Evolutionary conservation across 2,797 vertebrate species (phyloP).

Genomic region (Borostomias antarcticus): DNA sequence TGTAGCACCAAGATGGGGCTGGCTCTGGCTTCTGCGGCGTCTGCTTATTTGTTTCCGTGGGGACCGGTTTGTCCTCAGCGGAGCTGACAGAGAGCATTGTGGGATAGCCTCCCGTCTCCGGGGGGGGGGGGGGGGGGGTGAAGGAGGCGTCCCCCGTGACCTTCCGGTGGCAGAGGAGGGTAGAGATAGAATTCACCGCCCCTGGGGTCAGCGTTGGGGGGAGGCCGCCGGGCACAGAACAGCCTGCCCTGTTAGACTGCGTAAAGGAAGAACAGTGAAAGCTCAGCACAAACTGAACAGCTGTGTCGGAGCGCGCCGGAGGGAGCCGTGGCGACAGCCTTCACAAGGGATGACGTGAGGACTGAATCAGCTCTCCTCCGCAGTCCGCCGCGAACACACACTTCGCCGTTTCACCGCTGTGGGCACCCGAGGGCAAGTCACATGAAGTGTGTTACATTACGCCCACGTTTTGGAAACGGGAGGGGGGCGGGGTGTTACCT

Average conservation of each 20-base stretch:
- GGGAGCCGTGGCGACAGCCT: constrained; percentile 51
- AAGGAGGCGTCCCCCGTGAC: constrained; percentile 45
- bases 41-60: constrained; percentile 37
- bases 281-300: constrained; percentile 59
- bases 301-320: constrained; percentile 54
- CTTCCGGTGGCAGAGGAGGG: constrained; percentile 12
- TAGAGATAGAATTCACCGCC: constrained; percentile 2
- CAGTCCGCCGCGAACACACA: constrained; percentile 43
- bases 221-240: neutral
- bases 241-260: constrained; percentile 32
- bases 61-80: constrained; percentile 40
- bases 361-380: constrained; percentile 69
- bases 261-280: constrained; percentile 49
- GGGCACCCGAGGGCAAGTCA: constrained; percentile 54
- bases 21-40: constrained; percentile 35
- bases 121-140: constrained; percentile 42
- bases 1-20: constrained; percentile 3
- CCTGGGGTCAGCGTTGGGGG: constrained; percentile 49
- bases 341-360: constrained; percentile 64
- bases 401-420: constrained; percentile 46
- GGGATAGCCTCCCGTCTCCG: constrained; percentile 48
- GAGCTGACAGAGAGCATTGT: constrained; percentile 48
- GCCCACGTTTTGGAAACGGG: constrained; percentile 36
- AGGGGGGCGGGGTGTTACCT: no score
- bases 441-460: constrained; percentile 22